Base-by-base conservation (phyloP, 2,888 invertebrate genomes). In the Hirudinaria manillensis region DNA sequence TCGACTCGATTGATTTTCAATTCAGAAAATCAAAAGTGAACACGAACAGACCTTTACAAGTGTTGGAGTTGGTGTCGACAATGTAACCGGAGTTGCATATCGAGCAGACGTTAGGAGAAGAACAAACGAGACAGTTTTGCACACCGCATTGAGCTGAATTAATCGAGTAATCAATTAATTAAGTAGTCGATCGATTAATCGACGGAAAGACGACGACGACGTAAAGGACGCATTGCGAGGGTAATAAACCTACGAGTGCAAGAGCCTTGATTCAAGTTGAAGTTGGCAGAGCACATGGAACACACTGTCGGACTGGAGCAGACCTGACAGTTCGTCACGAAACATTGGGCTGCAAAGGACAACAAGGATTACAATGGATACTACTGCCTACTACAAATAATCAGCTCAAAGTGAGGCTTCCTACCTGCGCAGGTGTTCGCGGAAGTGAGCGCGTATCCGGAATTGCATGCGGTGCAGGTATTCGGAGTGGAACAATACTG, bases 301-400 rank as follows among this genome's bases (percentile, higher is more conserved):
- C 71, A 70, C 2, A 24, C 38, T 2, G 32, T 2, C 7, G 55
- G 53, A 29, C 21, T 21, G 3, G 56, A 72, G 72, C 72, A 72
- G 27, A 4, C 16, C n/a, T 72, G 72, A 32, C 72, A 72, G 72
- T 72, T 72, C 19, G 72, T 21, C 45, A 72, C 56, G 72, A 53
- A 53, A 51, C 72, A 72, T 32, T 55, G 55, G n/a, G 34, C 72
- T 72, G 72, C 21, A 34, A 70, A 70, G 10, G 45, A 16, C 13
- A 7, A 45, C 45, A 16, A 45, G 45, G 16, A 16, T 16, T 45
- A 16, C 45, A 1, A 38, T 38, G 13, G 13, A 10, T 45, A 45
- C 13, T 45, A 1, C 1, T 45, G 10, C 13, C 1, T 45, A 45
- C 45, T 45, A 16, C 45, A 2, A 16, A 45, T 7, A n/a, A n/a